Percentiles rank a stretch among this genome's conserved stretches.
Conservation (phyloP, 2,797 vertebrate genomes). For the Pitangus sulphuratus region DNA sequence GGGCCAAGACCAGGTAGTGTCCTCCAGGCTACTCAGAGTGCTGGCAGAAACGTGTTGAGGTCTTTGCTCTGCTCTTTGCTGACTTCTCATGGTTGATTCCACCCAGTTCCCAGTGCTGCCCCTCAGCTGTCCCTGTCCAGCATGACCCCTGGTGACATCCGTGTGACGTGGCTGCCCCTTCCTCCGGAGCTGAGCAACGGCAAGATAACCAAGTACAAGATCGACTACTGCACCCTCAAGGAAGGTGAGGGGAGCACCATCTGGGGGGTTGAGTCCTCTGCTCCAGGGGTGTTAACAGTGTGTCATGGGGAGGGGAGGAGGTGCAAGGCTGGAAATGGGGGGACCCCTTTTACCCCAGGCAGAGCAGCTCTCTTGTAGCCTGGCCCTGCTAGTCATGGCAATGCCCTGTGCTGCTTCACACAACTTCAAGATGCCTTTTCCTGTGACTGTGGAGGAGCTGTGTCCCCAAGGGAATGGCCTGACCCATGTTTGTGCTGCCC, state of each 20-base stretch:
- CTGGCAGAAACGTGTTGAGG: not conserved
- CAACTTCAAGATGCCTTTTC: not conserved
- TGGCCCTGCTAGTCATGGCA: not conserved
- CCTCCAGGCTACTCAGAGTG: not conserved
- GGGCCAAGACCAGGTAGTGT: not conserved
- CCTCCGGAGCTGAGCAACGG: slow-evolving; percentile 88
- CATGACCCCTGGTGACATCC: slow-evolving; percentile 89
- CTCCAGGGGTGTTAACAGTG: not conserved
- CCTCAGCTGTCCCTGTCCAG: slow-evolving; percentile 92
- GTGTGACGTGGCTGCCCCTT: slow-evolving; percentile 90
- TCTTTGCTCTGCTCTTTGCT: not conserved
- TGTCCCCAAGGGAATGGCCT: not conserved
- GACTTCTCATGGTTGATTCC: not conserved
- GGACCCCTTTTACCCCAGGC: not conserved
- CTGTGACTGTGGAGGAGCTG: not conserved
- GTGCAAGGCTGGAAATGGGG: not conserved
- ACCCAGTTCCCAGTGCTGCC: slow-evolving; percentile 88
- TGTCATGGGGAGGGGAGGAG: not conserved
- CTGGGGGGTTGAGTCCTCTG: not conserved
- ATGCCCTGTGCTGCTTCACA: not conserved
- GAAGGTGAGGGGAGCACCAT: slow-evolving; percentile 79
- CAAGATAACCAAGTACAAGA: slow-evolving; percentile 89
- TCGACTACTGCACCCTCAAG: slow-evolving; percentile 88
- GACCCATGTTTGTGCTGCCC: not conserved
- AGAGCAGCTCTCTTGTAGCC: not conserved